Conservation (phyloP, 2,113 vertebrate species). For the Pyrgilauda ruficollis region DNA sequence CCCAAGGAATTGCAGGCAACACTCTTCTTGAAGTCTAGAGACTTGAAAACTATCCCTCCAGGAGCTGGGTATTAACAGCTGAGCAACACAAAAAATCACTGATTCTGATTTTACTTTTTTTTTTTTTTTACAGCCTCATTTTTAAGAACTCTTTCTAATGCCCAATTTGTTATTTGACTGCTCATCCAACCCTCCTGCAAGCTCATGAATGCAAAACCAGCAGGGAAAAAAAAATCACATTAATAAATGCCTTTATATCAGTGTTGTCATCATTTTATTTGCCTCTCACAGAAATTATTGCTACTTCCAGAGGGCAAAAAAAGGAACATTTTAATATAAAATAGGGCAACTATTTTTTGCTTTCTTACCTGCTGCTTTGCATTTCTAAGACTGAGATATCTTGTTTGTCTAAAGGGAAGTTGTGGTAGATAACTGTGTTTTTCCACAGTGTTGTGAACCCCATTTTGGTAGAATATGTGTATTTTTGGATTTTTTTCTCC, state of each 20-base stretch:
- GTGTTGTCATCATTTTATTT: background rate
- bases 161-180: background rate
- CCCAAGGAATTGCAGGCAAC: background rate
- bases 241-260: background rate
- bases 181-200: background rate
- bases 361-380: background rate
- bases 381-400: background rate
- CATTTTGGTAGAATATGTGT: fast-evolving
- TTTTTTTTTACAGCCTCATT: background rate
- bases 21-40: background rate
- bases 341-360: background rate
- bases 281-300: background rate
- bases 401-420: background rate
- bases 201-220: background rate
- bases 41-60: background rate
- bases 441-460: background rate
- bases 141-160: background rate
- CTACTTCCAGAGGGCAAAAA: background rate
- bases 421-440: background rate
- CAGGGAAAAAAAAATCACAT: background rate
- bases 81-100: background rate
- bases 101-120: background rate
- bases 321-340: background rate
- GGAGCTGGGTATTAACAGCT: background rate
- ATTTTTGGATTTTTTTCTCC: background rate